Percentiles rank a stretch among this genome's conserved stretches.
Evolutionary conservation across 2,888 invertebrate genomes (phyloP).

Genomic region (Dasysyrphus albostriatus): DNA sequence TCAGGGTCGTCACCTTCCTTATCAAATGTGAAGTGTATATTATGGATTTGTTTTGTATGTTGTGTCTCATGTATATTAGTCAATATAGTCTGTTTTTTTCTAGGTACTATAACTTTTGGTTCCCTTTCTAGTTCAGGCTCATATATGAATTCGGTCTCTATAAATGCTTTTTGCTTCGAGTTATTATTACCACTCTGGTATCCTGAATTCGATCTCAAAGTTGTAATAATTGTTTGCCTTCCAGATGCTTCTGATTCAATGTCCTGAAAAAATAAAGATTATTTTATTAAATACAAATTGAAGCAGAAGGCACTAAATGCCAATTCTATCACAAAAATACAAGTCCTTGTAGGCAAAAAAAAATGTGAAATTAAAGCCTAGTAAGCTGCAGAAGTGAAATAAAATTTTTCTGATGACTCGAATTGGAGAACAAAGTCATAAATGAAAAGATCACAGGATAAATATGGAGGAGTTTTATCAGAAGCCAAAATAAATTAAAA

Average conservation of each 20-base stretch:
- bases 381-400: too few species aligned
- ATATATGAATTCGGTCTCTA: slow-evolving; percentile 8
- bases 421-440: too few species aligned
- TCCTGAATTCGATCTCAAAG: background rate
- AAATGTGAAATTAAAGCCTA: too few species aligned
- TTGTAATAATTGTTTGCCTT: background rate
- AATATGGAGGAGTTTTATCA: too few species aligned
- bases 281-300: background rate
- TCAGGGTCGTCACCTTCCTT: background rate
- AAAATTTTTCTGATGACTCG: too few species aligned
- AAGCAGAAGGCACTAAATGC: background rate
- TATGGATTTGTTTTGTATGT: background rate
- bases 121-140: background rate
- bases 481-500: too few species aligned
- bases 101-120: background rate
- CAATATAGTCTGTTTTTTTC: background rate
- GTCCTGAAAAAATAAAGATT: background rate
- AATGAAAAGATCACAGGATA: too few species aligned
- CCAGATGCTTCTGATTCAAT: background rate
- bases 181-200: background rate
- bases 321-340: too few species aligned
- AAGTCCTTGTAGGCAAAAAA: too few species aligned
- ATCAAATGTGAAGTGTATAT: background rate
- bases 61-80: background rate
- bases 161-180: background rate